These are phyloP conservation scores for Atta colombica DNA, from an alignment of 1,140 invertebrate genomes.

Conservation along the genomic window DNA sequence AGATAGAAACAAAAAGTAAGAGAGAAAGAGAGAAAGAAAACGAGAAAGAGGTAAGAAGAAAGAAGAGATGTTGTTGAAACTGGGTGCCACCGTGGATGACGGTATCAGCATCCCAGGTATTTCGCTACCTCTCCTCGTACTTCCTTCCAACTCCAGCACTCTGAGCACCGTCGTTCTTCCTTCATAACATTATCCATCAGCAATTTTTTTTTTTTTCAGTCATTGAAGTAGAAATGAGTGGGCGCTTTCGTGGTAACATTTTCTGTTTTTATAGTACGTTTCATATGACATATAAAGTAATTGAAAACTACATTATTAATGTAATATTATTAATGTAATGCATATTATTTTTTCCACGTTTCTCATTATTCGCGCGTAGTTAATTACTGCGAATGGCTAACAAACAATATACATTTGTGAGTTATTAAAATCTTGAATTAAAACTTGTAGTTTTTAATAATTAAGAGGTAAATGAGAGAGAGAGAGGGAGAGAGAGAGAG, in stretches of 20 bases:
- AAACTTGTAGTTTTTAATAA: conserved; percentile 4
- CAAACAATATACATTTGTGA: conserved; percentile 13
- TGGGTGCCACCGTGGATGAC: conserved; percentile 49
- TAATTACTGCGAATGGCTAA: conserved; percentile 12
- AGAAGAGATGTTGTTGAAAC: conserved; percentile 50
- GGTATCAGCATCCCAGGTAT: conserved; percentile 78
- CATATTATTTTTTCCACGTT: background rate
- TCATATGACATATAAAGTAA: background rate
- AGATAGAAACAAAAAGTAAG: background rate
- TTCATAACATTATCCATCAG: conserved; percentile 49
- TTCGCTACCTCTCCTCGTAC: conserved; percentile 65
- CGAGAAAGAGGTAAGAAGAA: conserved; percentile 24
- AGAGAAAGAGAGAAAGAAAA: background rate
- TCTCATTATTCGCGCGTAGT: background rate
- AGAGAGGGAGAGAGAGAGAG: background rate
- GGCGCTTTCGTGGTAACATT: conserved; percentile 44
- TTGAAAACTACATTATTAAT: background rate
- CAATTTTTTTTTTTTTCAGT: conserved; percentile 35
- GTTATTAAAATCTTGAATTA: background rate
- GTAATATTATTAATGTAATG: no score
- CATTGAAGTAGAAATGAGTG: conserved; percentile 62
- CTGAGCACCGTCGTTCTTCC: conserved; percentile 56
- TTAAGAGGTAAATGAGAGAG: background rate
- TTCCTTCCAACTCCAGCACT: conserved; percentile 66
- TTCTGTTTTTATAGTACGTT: background rate